Base-by-base conservation (phyloP, 2,797 vertebrate genomes). In the Vireo griseus region DNA sequence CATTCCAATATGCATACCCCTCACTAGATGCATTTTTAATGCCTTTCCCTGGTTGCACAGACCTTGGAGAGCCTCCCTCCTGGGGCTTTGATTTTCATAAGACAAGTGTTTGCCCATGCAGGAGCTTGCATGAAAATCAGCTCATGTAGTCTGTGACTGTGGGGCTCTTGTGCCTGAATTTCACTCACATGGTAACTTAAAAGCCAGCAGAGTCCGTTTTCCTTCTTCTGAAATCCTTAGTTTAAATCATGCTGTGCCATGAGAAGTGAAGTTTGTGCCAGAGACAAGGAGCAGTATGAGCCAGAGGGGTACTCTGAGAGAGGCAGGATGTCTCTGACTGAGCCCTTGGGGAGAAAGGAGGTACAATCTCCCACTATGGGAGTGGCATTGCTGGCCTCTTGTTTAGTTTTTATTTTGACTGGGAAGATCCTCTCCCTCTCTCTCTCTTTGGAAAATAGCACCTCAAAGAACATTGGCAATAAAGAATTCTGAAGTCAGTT, bases 61-160 rank as follows among this genome's bases (percentile, higher is more conserved):
- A 33, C 83, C 69, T 86, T 86, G 92, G 66, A 76, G 84, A 87
- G 66, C 55, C 42, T 57, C 51, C 62, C 79, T 85, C 94, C 71
- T 4, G 13, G n/a, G 90, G 61, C 73, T 71, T 84, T 71, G 71
- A 83, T 94, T 94, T 95, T 93, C 66, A 47, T n/a, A 71, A 39
- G 25, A 73, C 75, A 77, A 71, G 39, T 40, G 50, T 89, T 90
- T 69, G 50, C 73, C 80, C 59, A 20, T 52, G 57, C 57, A 74
- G 68, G 9, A 2, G 0, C 54, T 40, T 25, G 50, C 59, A 50
- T 75, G 72, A 54, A 78, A 93, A 81, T 85, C 28, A 42, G 37
- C 71, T 81, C 0, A 0, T 39, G 48, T 52, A 25, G 51, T 22
- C n/a, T 62, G 57, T 42, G 67, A 33, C 61, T 10, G 20, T 17